Evolutionary conservation across 2,888 invertebrate genomes (phyloP).

Genomic region (Lasioglossum calceatum): DNA sequence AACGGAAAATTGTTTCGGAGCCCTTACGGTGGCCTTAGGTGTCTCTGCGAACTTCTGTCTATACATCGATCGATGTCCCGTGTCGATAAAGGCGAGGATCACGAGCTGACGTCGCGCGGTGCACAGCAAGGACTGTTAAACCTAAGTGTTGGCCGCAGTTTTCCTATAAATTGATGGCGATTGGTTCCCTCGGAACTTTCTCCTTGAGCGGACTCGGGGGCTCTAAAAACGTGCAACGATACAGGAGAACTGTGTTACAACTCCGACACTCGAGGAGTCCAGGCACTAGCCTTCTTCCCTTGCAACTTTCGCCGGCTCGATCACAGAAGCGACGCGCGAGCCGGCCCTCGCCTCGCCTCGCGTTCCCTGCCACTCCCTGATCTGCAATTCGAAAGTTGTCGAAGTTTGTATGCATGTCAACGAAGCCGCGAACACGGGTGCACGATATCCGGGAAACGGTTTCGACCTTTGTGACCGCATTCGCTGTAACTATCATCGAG

Average conservation of each 20-base stretch:
- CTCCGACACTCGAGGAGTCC: neutral
- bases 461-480: constrained; percentile 49
- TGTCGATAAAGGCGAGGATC: neutral
- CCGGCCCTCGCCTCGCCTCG: neutral
- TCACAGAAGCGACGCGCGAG: constrained; percentile 24
- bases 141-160: neutral
- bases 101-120: neutral
- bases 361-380: constrained; percentile 22
- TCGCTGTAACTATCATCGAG: constrained; percentile 44
- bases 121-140: neutral
- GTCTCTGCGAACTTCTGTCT: no score
- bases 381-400: constrained; percentile 59
- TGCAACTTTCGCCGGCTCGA: constrained; percentile 20
- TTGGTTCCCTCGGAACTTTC: neutral
- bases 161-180: neutral
- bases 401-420: constrained; percentile 62
- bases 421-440: constrained; percentile 40
- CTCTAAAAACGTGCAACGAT: neutral
- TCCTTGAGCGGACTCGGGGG: neutral
- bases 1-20: no score
- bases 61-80: no score
- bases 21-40: no score
- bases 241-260: neutral
- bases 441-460: constrained; percentile 45
- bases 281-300: neutral